Conservation (phyloP, 2,113 vertebrate genomes). For the Silurus meridionalis region DNA sequence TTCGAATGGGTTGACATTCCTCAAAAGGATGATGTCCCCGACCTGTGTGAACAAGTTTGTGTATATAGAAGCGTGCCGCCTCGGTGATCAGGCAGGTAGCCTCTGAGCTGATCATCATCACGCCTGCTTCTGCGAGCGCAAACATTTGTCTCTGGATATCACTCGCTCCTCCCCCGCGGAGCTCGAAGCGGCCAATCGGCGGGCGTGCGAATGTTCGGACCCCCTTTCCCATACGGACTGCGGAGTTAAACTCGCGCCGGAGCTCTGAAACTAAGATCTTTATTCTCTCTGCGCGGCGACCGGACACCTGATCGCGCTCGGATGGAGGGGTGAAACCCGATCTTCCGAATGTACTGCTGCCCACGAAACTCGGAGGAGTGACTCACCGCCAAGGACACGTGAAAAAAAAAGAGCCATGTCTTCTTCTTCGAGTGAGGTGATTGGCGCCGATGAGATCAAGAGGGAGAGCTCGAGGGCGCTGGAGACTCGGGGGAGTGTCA, state of each 20-base stretch:
- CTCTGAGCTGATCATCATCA: slow-evolving; percentile 17
- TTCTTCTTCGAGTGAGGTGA: slow-evolving; percentile 90
- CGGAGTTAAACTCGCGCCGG: slow-evolving; percentile 55
- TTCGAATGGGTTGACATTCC: not conserved
- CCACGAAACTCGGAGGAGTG: slow-evolving; percentile 81
- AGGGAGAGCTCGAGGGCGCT: slow-evolving; percentile 88
- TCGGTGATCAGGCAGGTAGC: slow-evolving; percentile 49
- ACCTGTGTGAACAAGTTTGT: not conserved
- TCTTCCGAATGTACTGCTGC: slow-evolving; percentile 79
- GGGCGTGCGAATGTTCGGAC: slow-evolving; percentile 44
- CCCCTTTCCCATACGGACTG: slow-evolving; percentile 51
- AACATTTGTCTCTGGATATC: slow-evolving; percentile 51
- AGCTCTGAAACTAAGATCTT: slow-evolving; percentile 52
- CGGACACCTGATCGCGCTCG: slow-evolving; percentile 89
- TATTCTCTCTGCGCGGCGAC: slow-evolving; percentile 72
- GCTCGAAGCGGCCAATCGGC: slow-evolving; percentile 52
- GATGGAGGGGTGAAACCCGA: slow-evolving; percentile 97
- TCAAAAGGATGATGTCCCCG: not conserved
- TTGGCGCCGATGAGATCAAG: slow-evolving; percentile 90
- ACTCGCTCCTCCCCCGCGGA: slow-evolving; percentile 50
- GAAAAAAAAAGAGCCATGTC: slow-evolving; percentile 79
- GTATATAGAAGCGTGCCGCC: slow-evolving; percentile 1
- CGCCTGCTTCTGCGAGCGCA: slow-evolving; percentile 46
- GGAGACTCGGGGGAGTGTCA: slow-evolving; percentile 78
- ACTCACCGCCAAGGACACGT: slow-evolving; percentile 78